These are phyloP conservation scores for Notodonta dromedarius DNA, from an alignment of 2,888 invertebrate species.

Conservation along the genomic window DNA sequence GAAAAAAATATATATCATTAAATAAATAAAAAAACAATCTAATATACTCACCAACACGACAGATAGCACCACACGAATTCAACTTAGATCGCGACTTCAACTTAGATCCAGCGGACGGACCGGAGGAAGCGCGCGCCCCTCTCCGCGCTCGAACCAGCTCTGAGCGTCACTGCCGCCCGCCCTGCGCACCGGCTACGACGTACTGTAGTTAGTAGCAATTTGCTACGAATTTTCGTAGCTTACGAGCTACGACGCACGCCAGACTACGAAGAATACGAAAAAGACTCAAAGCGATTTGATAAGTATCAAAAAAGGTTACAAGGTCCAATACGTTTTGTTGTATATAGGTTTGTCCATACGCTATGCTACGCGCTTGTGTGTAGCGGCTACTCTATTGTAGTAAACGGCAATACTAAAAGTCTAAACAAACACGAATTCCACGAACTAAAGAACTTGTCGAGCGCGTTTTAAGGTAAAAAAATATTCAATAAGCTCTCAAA, in stretches of 20 bases:
- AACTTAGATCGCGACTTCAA: constrained; percentile 59
- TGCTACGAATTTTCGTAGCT: constrained; percentile 3
- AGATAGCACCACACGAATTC: constrained; percentile 27
- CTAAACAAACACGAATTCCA: too few relatives aligned
- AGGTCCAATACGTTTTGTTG: too few relatives aligned
- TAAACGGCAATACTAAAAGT: too few relatives aligned
- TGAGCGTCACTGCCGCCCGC: constrained; percentile 50
- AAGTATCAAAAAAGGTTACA: too few relatives aligned
- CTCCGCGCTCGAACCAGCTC: constrained; percentile 49
- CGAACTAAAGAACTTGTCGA: too few relatives aligned
- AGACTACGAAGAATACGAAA: not conserved
- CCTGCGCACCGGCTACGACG: constrained; percentile 23
- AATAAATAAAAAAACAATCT: not conserved
- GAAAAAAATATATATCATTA: too few relatives aligned
- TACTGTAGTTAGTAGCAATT: not conserved
- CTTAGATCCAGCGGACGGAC: constrained; percentile 21
- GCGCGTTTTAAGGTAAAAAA: too few relatives aligned
- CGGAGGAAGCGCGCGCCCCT: constrained; percentile 44
- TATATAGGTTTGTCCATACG: too few relatives aligned
- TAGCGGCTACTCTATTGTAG: too few relatives aligned
- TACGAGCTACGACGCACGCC: not conserved
- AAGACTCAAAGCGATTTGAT: too few relatives aligned
- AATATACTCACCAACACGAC: constrained; percentile 21
- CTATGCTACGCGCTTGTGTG: too few relatives aligned
- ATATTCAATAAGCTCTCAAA: not conserved